Percentiles rank a stretch among this genome's conserved stretches.
Evolutionary conservation across 2,797 vertebrate species (phyloP).

Genomic region (Coracias cyanogaster): DNA sequence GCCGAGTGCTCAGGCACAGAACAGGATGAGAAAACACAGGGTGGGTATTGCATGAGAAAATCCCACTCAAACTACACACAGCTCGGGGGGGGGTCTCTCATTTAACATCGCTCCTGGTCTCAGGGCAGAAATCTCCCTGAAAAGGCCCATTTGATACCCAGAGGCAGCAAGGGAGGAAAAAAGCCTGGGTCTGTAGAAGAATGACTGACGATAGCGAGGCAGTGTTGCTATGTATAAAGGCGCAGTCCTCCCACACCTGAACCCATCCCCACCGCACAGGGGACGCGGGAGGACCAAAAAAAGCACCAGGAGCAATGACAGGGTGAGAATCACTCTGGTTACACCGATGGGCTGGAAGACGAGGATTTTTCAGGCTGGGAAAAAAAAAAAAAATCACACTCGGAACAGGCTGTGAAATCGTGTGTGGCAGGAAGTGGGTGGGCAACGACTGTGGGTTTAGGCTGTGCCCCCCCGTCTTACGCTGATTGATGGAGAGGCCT

Average conservation of each 20-base stretch:
- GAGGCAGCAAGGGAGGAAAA: neutral
- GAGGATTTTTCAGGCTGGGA: neutral
- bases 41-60: neutral
- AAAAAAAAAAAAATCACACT: neutral
- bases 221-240: neutral
- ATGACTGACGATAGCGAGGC: neutral
- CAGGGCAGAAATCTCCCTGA: neutral
- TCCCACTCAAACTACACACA: too few species aligned
- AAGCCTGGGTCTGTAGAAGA: neutral
- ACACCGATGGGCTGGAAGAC: neutral
- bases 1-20: neutral
- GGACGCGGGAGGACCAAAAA: slow-evolving; percentile 3
- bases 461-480: neutral
- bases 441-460: neutral
- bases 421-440: neutral
- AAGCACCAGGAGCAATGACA: neutral
- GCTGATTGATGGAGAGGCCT: neutral
- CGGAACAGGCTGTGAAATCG: neutral
- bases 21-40: neutral
- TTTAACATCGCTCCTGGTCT: neutral
- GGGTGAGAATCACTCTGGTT: neutral
- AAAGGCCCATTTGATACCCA: neutral
- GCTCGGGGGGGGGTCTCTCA: neutral
- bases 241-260: neutral
- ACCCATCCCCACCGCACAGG: neutral